A percentile compares a stretch with the other conserved stretches of the same genome.
Evolutionary conservation across 2,113 vertebrate species (phyloP).

Genomic region (Scomber scombrus): DNA sequence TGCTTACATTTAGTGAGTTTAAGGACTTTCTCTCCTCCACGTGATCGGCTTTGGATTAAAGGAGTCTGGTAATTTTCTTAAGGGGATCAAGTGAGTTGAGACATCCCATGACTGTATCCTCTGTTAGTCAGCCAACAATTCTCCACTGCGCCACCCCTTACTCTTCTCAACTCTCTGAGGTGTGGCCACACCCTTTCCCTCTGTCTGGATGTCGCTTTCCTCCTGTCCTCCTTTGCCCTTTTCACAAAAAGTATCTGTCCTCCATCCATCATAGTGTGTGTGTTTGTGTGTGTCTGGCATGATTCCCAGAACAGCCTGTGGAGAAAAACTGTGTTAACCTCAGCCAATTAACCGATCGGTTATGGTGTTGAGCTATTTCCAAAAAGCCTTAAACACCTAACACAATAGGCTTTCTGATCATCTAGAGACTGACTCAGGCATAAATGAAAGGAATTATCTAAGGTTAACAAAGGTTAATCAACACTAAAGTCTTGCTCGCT

Average conservation of each 20-base stretch:
- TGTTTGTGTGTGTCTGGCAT: conserved; percentile 23
- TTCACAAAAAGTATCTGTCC: conserved; percentile 16
- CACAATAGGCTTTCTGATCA: conserved; percentile 31
- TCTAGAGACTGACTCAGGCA: conserved; percentile 6
- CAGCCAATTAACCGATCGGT: conserved; percentile 49
- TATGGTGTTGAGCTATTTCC: conserved; percentile 45
- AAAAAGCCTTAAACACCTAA: conserved; percentile 36
- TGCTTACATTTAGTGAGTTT: conserved; percentile 7
- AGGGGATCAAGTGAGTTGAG: conserved; percentile 20
- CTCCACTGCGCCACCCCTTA: neutral
- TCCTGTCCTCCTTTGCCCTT: conserved; percentile 8
- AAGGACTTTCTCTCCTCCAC: conserved; percentile 16
- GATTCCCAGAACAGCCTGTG: conserved; percentile 3
- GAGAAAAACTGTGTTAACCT: conserved; percentile 37
- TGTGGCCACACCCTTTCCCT: neutral
- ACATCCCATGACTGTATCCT: conserved; percentile 20
- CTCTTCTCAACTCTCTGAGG: neutral
- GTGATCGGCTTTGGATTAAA: conserved; percentile 55
- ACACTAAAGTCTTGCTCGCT: neutral
- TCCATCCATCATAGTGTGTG: neutral
- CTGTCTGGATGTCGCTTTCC: neutral
- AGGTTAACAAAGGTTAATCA: conserved; percentile 42
- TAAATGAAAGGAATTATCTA: conserved; percentile 16
- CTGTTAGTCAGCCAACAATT: conserved; percentile 14
- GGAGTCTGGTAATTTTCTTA: conserved; percentile 35